Evolutionary conservation across 2,797 vertebrate species (phyloP).

Genomic region (Furcifer pardalis): DNA sequence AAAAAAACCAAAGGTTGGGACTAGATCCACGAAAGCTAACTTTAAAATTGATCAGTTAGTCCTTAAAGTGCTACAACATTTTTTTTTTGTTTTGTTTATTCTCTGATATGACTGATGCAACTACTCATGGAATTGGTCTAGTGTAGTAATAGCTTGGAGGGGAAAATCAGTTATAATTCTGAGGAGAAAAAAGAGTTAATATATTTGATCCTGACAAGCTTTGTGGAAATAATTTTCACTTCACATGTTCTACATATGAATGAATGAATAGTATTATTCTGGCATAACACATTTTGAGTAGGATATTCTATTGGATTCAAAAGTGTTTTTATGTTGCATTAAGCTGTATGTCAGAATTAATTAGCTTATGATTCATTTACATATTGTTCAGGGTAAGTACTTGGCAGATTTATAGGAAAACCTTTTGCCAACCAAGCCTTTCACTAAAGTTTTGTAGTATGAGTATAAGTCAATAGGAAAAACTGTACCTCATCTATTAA

Average conservation of each 20-base stretch:
- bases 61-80: too few species aligned
- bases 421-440: slow-evolving; percentile 41
- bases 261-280: slow-evolving; percentile 30
- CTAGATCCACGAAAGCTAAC: too few species aligned
- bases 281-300: slow-evolving; percentile 64
- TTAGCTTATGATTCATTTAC: slow-evolving; percentile 49
- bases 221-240: slow-evolving; percentile 59
- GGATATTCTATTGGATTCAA: slow-evolving; percentile 47
- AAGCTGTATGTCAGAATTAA: slow-evolving; percentile 55
- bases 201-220: slow-evolving; percentile 48
- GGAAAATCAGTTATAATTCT: slow-evolving; percentile 69
- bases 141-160: background rate
- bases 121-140: too few species aligned
- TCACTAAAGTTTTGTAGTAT: slow-evolving; percentile 35
- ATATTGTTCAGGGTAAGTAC: slow-evolving; percentile 52
- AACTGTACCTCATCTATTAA: background rate
- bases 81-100: too few species aligned
- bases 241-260: slow-evolving; percentile 54
- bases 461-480: slow-evolving; percentile 8
- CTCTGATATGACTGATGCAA: too few species aligned
- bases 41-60: too few species aligned
- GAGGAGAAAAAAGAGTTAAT: slow-evolving; percentile 58
- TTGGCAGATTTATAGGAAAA: slow-evolving; percentile 50
- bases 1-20: too few species aligned
- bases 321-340: slow-evolving; percentile 52